These are phyloP conservation scores for Argopecten irradians DNA, from an alignment of 1,140 invertebrate species.

Conservation along the genomic window DNA sequence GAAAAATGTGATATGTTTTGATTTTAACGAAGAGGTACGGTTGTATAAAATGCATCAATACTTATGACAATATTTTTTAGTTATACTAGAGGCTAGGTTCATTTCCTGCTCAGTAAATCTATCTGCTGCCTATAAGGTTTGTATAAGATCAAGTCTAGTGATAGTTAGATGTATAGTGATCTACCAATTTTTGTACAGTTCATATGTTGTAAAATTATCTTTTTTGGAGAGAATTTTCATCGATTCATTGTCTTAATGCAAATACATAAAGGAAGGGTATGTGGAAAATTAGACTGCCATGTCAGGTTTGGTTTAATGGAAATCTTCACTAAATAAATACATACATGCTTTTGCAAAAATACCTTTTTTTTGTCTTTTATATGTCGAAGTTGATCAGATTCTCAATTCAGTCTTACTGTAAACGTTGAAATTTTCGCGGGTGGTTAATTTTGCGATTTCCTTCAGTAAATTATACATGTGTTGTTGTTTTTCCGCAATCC, in stretches of 20 bases:
- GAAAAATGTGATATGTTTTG: too few species aligned
- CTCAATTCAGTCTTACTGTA: too few species aligned
- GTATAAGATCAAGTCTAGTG: not conserved
- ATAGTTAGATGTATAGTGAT: not conserved
- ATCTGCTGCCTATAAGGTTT: not conserved
- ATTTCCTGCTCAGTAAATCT: not conserved
- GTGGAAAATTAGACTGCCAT: not conserved
- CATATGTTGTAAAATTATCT: not conserved
- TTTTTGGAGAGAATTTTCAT: not conserved
- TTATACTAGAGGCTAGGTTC: not conserved
- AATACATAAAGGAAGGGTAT: not conserved
- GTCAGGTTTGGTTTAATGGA: not conserved
- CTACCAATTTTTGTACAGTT: not conserved
- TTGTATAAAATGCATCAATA: too few species aligned
- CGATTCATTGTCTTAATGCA: not conserved
- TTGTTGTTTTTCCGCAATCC: too few species aligned
- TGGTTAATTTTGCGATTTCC: too few species aligned
- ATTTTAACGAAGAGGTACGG: too few species aligned
- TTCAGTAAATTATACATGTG: too few species aligned
- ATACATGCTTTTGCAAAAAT: conserved; percentile 9
- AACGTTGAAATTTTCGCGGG: too few species aligned
- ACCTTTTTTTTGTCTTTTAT: too few species aligned
- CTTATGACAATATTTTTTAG: too few species aligned
- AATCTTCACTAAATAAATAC: not conserved
- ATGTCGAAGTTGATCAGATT: too few species aligned